Evolutionary conservation across 2,797 vertebrate genomes (phyloP).

Genomic region (Catamblyrhynchus diadema): DNA sequence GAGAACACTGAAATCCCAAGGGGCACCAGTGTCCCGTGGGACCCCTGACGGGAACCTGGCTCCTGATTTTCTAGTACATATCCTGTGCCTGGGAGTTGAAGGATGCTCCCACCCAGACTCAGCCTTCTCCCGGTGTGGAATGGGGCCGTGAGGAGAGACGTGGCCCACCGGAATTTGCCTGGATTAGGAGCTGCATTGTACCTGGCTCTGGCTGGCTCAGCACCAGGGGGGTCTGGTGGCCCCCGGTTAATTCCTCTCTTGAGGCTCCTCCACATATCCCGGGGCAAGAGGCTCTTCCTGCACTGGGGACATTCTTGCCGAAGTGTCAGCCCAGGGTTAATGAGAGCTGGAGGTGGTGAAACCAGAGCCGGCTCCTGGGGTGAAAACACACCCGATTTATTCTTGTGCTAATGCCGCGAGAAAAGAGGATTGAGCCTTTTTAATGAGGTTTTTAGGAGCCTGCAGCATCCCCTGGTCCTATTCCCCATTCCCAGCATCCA

Average conservation of each 20-base stretch:
- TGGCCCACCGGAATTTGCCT: neutral
- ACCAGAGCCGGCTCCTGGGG: neutral
- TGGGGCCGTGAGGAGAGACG: neutral
- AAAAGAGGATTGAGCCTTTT: conserved; percentile 8
- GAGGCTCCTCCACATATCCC: neutral
- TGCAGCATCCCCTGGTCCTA: rapidly evolving
- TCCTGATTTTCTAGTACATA: neutral
- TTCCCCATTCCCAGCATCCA: neutral
- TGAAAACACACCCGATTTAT: conserved; percentile 36
- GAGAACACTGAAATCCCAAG: neutral
- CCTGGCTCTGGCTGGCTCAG: neutral
- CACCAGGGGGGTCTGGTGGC: neutral
- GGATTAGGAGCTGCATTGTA: conserved; percentile 45
- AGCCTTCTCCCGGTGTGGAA: rapidly evolving
- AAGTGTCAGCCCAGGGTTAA: neutral
- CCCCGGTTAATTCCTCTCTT: neutral
- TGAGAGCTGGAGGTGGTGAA: conserved; percentile 17
- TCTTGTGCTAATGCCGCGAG: conserved; percentile 20
- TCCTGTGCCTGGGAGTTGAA: neutral
- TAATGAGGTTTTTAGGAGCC: neutral
- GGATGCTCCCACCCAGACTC: neutral
- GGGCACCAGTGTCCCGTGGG: rapidly evolving
- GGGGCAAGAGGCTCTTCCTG: conserved; percentile 18
- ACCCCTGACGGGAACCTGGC: rapidly evolving
- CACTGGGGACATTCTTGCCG: neutral